phyloP scores from a whole-genome alignment of 2,797 vertebrate species.

The Limosa lapponica region DNA sequence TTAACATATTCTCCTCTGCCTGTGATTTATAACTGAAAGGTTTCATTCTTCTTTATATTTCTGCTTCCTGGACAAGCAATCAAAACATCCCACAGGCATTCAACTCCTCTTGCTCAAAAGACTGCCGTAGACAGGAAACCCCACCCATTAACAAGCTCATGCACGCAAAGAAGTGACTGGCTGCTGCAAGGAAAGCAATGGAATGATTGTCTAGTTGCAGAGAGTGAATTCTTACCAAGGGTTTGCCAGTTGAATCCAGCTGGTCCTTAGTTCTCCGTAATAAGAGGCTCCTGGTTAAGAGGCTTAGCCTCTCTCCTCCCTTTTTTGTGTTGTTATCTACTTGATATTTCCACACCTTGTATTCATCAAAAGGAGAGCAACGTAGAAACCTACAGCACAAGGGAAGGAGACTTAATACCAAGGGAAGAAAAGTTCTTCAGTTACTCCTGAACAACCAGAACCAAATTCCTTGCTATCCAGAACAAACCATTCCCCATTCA shows the following conservation, averaged over 20 bases:
- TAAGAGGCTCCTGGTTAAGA: constrained; percentile 90
- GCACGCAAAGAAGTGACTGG: neutral
- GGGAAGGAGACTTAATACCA: neutral
- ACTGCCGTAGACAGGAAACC: neutral
- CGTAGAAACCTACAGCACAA: constrained; percentile 86
- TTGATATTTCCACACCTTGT: constrained; percentile 92
- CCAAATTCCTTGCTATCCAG: neutral
- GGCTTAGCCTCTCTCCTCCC: constrained; percentile 90
- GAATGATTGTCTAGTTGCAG: neutral
- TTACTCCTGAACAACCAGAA: neutral
- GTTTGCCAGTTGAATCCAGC: constrained; percentile 85
- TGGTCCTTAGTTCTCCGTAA: constrained; percentile 91
- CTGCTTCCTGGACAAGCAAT: neutral
- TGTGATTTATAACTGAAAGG: neutral
- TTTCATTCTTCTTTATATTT: neutral
- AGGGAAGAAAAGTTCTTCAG: neutral
- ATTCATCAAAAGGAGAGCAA: constrained; percentile 94
- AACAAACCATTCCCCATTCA: neutral
- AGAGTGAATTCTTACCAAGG: constrained; percentile 81
- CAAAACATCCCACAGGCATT: neutral
- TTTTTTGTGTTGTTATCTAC: constrained; percentile 94
- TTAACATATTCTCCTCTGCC: neutral
- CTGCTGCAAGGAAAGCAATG: neutral
- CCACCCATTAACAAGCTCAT: neutral
- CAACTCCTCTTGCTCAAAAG: neutral